Conservation (phyloP, 2,113 vertebrate species). For the Cyprinus carpio region DNA sequence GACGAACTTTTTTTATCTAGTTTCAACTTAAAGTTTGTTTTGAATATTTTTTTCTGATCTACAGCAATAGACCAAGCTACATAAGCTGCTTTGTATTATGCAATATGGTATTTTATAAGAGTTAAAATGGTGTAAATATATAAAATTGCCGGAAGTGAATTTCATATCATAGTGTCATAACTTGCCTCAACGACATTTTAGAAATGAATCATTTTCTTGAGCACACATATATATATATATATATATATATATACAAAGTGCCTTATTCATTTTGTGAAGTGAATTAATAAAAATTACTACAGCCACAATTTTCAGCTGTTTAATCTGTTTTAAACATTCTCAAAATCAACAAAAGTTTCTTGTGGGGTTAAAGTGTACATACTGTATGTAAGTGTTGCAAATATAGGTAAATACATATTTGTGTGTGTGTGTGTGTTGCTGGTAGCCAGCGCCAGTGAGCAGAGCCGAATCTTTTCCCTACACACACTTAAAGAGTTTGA, state of each 20-base stretch:
- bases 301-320: too few species aligned
- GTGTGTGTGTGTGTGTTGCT: neutral
- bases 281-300: too few species aligned
- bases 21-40: neutral
- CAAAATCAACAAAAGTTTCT: neutral
- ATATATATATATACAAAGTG: too few species aligned
- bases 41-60: neutral
- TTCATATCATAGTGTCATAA: neutral
- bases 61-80: neutral
- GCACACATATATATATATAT: too few species aligned
- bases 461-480: slow-evolving; percentile 61
- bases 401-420: neutral
- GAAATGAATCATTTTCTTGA: neutral
- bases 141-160: neutral
- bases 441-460: neutral
- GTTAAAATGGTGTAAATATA: neutral
- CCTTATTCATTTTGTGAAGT: too few species aligned
- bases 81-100: neutral
- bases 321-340: neutral
- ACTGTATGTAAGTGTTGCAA: neutral
- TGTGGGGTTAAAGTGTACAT: neutral
- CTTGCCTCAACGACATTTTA: neutral
- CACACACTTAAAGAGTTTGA: slow-evolving; percentile 80
- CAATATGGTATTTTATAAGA: neutral
- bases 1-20: too few species aligned